These are phyloP conservation scores for Psittacula echo DNA, from an alignment of 2,797 vertebrate genomes.

Conservation along the genomic window DNA sequence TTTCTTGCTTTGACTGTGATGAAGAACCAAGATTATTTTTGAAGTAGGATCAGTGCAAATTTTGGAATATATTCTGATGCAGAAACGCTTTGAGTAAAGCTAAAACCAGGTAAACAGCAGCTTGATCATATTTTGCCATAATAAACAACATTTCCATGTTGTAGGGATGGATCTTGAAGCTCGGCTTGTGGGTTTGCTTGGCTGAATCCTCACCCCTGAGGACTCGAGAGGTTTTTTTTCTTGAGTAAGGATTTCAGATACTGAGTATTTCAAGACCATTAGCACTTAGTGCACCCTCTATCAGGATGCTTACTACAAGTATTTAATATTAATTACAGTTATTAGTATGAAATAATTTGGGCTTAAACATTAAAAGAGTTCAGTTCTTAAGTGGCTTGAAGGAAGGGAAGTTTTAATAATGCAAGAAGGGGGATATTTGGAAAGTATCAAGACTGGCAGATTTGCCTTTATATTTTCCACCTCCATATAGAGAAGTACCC, in stretches of 20 bases:
- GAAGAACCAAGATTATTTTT: not conserved
- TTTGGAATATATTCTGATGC: not conserved
- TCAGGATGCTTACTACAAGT: not conserved
- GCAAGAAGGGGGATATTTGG: fast-evolving
- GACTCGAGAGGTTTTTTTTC: fast-evolving
- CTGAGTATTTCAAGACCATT: not conserved
- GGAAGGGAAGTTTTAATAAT: not conserved
- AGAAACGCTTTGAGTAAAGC: not conserved
- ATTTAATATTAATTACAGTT: not conserved
- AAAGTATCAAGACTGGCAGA: not conserved
- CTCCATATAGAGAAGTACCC: not conserved
- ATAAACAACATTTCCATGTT: not conserved
- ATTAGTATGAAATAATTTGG: not conserved
- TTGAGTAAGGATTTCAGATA: not conserved
- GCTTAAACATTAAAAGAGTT: not conserved
- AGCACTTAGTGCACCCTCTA: not conserved
- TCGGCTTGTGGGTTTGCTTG: not conserved
- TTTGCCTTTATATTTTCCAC: not conserved
- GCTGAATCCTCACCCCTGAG: not conserved
- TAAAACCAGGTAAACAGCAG: not conserved
- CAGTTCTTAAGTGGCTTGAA: not conserved
- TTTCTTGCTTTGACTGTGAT: not conserved
- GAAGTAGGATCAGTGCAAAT: not conserved
- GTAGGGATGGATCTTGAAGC: not conserved
- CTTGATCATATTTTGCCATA: not conserved